phyloP scores from a whole-genome alignment of 92 coral and sea anemone species.

The Epizoanthus fatuus region DNA sequence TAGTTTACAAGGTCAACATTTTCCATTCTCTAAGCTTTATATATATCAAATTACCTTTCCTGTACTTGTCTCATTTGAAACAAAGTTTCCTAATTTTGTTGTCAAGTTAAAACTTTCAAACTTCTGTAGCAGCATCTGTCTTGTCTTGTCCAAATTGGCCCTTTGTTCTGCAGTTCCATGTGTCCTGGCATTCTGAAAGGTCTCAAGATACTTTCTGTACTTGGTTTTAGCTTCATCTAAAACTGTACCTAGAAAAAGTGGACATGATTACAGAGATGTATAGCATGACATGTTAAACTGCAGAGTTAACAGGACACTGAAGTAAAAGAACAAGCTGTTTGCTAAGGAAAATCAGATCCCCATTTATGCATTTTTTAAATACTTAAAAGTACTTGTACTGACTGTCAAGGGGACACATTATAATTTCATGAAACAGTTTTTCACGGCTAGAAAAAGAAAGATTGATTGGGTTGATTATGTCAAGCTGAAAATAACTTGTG shows the following conservation, averaged over 20 bases:
- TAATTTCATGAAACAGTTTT: too few relatives aligned
- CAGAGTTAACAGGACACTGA: too few relatives aligned
- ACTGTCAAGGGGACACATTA: too few relatives aligned
- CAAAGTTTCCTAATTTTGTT: constrained; percentile 58
- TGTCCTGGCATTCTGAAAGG: constrained; percentile 63
- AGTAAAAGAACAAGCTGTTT: too few relatives aligned
- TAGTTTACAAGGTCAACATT: neutral
- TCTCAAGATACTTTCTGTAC: constrained; percentile 38
- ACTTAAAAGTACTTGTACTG: too few relatives aligned
- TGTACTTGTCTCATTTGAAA: constrained; percentile 65
- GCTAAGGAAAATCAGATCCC: too few relatives aligned
- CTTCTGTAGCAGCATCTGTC: constrained; percentile 50
- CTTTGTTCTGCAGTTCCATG: constrained; percentile 19
- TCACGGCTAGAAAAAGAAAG: too few relatives aligned
- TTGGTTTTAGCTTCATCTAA: constrained; percentile 53
- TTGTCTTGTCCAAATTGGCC: constrained; percentile 45
- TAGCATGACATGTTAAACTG: too few relatives aligned
- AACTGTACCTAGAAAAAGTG: neutral
- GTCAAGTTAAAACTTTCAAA: constrained; percentile 64
- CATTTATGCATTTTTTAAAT: too few relatives aligned
- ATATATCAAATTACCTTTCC: constrained; percentile 49
- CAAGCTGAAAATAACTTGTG: too few relatives aligned
- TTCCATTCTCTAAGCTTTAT: neutral
- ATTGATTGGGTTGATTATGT: too few relatives aligned
- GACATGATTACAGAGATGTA: too few relatives aligned